Evolutionary conservation across 2,113 vertebrate genomes (phyloP), one percentile per base, ranked within the genome.

Genomic region (Neotragus pygmaeus): DNA sequence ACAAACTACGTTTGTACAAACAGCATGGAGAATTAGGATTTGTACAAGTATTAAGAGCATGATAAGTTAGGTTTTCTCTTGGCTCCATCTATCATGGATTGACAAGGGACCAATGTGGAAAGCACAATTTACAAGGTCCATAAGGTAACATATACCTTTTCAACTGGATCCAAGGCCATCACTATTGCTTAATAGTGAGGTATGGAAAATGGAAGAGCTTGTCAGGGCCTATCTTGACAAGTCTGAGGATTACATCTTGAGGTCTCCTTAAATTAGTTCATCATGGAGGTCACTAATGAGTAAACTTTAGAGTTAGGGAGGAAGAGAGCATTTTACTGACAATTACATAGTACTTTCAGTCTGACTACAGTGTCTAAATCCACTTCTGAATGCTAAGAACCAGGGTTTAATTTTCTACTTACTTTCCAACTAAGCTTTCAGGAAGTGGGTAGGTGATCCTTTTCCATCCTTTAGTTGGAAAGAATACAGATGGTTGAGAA

Each of bases 401-500:
- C 62, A 91, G 62, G 57, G 90, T 91, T 91, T 47, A 39, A 64
- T 93, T 96, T 98, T 77, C n/a, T 90, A 99, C 99, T 99, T 99
- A 99, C 99, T 99, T 99, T 98, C 99, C 99, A 93, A 99, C 97
- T 53, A 99, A 98, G 97, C 98, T 99, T 98, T 99, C 99, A 66
- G 99, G 99, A 58, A 99, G 98, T 1, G 98, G 98, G 96, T 99
- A 99, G 83, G 99, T 99, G 16, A 99, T 99, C 93, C 99, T 99
- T 98, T 99, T 99, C 99, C 99, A 99, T 62, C 99, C 99, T 85
- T 99, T 99, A 17, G 99, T 99, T 28, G 99, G 99, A 98, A 99
- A 99, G 98, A 99, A 99, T 88, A 99, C 99, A 66, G 99, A 99
- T 0, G 99, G 99, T 98, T 99, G 99, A 5, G 99, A 99, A 60